Percentiles rank a stretch among this genome's conserved stretches.
These are phyloP conservation scores for Austrofundulus limnaeus DNA, from an alignment of 2,113 vertebrate species.

Conservation along the genomic window DNA sequence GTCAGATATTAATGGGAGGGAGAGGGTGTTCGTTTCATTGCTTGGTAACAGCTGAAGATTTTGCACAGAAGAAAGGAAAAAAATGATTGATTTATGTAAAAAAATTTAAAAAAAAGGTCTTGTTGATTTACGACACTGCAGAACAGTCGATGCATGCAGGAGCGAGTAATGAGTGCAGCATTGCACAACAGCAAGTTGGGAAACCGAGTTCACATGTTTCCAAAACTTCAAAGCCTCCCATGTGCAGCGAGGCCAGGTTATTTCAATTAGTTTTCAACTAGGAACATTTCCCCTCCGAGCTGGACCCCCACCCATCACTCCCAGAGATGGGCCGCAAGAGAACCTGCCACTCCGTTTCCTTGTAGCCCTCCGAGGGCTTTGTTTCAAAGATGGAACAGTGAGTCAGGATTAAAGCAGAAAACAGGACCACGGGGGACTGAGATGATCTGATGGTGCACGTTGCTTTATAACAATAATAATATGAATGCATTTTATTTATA, in stretches of 20 bases:
- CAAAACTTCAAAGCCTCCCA: conserved; percentile 62
- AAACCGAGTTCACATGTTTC: conserved; percentile 31
- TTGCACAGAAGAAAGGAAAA: background rate
- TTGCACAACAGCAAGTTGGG: conserved; percentile 45
- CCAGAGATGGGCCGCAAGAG: conserved; percentile 43
- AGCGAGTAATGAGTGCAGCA: conserved; percentile 39
- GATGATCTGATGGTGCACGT: conserved; percentile 12
- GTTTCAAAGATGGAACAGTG: conserved; percentile 53
- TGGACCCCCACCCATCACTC: conserved; percentile 62
- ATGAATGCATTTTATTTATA: too few species aligned
- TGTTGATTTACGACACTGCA: conserved; percentile 1
- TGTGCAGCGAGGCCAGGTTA: conserved; percentile 54
- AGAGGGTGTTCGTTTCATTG: conserved; percentile 9
- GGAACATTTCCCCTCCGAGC: conserved; percentile 22
- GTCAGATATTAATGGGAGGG: conserved; percentile 19
- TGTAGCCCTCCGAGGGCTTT: conserved; percentile 35
- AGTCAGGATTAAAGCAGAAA: conserved; percentile 64
- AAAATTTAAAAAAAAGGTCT: conserved; percentile 27
- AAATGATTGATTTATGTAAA: conserved; percentile 9
- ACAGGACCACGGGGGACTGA: conserved; percentile 33
- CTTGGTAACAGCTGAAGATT: background rate
- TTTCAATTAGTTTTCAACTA: conserved; percentile 63
- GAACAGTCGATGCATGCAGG: conserved; percentile 13
- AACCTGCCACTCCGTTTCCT: conserved; percentile 48
- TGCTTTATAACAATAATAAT: too few species aligned